phyloP scores from a whole-genome alignment of 2,113 vertebrate species.

The Amphilophus citrinellus region DNA sequence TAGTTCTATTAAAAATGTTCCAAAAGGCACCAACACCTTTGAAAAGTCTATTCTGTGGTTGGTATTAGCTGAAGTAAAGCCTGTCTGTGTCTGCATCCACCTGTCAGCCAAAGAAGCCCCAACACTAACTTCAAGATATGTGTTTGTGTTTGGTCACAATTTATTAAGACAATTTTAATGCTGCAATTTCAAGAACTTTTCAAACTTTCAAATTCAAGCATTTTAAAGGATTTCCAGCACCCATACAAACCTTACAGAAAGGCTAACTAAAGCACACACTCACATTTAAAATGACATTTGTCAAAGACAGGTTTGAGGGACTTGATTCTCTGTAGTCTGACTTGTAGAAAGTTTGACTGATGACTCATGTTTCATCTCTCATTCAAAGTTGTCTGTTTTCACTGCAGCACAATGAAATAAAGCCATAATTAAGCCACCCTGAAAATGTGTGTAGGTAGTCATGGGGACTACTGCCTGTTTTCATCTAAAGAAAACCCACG shows the following conservation, averaged over 20 bases:
- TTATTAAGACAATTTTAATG: not conserved
- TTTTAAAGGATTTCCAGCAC: not conserved
- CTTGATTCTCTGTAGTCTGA: not conserved
- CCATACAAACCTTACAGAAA: no score
- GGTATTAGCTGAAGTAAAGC: no score
- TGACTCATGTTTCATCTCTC: not conserved
- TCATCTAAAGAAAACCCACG: not conserved
- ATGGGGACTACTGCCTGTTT: constrained; percentile 1
- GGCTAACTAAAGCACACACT: not conserved
- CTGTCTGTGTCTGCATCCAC: no score
- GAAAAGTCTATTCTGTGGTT: no score
- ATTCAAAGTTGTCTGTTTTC: not conserved
- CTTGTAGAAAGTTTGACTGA: not conserved
- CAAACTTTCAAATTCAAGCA: not conserved
- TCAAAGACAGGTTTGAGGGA: not conserved
- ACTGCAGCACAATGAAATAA: not conserved
- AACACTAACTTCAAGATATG: not conserved
- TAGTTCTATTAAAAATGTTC: no score
- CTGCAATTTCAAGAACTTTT: not conserved
- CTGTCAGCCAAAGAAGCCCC: no score
- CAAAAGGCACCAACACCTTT: no score
- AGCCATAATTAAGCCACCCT: not conserved
- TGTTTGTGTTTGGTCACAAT: not conserved
- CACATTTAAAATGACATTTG: not conserved
- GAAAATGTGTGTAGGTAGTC: not conserved